A percentile compares a stretch with the other conserved stretches of the same genome.
Evolutionary conservation across 1,140 invertebrate genomes (phyloP).

Genomic region (Latrodectus geometricus): DNA sequence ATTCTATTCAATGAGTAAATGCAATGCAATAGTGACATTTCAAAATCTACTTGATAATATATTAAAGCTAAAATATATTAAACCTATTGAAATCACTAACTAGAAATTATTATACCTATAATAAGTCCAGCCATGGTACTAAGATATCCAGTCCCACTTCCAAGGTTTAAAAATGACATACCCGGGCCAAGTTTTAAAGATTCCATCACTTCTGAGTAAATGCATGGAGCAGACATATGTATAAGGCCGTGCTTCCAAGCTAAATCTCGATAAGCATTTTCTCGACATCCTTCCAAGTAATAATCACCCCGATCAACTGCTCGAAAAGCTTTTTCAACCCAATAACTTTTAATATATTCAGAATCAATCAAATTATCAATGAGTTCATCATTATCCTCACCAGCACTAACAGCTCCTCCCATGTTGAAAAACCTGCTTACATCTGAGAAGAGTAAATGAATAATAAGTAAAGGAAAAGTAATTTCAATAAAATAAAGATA

Average conservation of each 20-base stretch:
- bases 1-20: too few relatives aligned
- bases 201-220: slow-evolving; percentile 91
- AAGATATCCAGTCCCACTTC: slow-evolving; percentile 90
- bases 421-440: slow-evolving; percentile 70
- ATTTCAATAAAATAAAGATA: too few relatives aligned
- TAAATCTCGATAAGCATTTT: slow-evolving; percentile 81
- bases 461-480: too few relatives aligned
- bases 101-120: slow-evolving; percentile 73
- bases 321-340: slow-evolving; percentile 84
- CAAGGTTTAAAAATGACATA: slow-evolving; percentile 87
- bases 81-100: too few relatives aligned
- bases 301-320: slow-evolving; percentile 88
- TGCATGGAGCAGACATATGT: slow-evolving; percentile 90
- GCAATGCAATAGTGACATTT: too few relatives aligned
- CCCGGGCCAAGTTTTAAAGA: slow-evolving; percentile 79
- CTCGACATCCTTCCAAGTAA: slow-evolving; percentile 77
- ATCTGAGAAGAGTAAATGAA: too few relatives aligned
- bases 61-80: too few relatives aligned
- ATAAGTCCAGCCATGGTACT: slow-evolving; percentile 89
- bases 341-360: slow-evolving; percentile 79
- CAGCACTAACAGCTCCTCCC: slow-evolving; percentile 85
- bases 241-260: slow-evolving; percentile 87
- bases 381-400: slow-evolving; percentile 86
- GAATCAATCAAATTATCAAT: slow-evolving; percentile 84
- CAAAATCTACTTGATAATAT: too few relatives aligned